phyloP scores from a whole-genome alignment of 2,113 vertebrate genomes.

The Tachysurus vachellii region DNA sequence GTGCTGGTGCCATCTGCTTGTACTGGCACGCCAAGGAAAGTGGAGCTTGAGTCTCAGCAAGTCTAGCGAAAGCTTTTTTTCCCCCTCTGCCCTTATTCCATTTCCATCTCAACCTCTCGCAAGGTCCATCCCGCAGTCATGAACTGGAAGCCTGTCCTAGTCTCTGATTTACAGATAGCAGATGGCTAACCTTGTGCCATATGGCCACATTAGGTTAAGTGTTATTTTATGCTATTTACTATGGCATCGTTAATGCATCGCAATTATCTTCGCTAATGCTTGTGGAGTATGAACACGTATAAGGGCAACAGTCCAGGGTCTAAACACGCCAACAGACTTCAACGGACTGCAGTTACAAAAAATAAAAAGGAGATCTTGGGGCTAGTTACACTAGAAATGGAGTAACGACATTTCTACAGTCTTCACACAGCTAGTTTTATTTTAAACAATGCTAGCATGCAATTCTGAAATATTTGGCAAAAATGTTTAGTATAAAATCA shows the following conservation, averaged over 20 bases:
- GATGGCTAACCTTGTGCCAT: constrained; percentile 44
- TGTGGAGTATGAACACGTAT: neutral
- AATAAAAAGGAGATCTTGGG: neutral
- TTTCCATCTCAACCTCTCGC: constrained; percentile 18
- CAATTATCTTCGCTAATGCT: neutral
- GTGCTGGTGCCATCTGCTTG: constrained; percentile 45
- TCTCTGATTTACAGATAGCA: constrained; percentile 19
- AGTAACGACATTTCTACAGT: neutral
- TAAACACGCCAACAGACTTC: neutral
- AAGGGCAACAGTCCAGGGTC: neutral
- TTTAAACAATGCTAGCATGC: no score
- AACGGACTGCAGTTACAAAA: neutral
- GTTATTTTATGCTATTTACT: constrained; percentile 30
- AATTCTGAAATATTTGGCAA: no score
- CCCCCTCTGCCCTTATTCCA: constrained; percentile 34
- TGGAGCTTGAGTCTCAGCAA: constrained; percentile 30
- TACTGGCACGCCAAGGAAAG: constrained; percentile 32
- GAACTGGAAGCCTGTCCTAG: constrained; percentile 2
- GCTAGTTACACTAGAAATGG: neutral
- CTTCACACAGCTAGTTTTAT: no score
- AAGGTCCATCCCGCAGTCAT: constrained; percentile 33
- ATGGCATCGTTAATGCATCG: neutral
- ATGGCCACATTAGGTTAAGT: constrained; percentile 33
- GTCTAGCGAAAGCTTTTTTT: constrained; percentile 11
- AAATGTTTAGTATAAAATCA: no score